Base-by-base conservation (phyloP, 2,797 vertebrate genomes). In the Gymnothorax javanicus region DNA sequence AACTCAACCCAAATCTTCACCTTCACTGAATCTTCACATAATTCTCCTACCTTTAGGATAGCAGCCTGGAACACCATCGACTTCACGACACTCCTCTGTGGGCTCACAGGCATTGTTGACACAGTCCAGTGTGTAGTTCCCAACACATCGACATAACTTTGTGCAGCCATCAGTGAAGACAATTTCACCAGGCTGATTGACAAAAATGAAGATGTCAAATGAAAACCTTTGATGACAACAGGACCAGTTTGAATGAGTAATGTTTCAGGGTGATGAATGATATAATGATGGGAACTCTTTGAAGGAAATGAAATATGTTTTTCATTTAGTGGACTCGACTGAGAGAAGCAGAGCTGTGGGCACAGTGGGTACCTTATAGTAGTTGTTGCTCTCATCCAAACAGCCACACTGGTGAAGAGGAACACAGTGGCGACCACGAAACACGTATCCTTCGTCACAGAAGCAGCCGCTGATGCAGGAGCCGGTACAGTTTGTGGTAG, bases 361-460 rank as follows among this genome's bases (percentile, higher is more conserved):
- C 67, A n/a, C 11, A 27, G 0, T 2, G 23, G 23, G 11, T 7
- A 97, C 96, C 95, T 96, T 90, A 73, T 95, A 96, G 89, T 95
- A 95, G 87, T 94, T 95, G 84, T 95, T 93, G 0, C 94, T 4
- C 23, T 93, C 91, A 85, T 96, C 94, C 90, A 95, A 88, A 86
- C 96, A 97, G 58, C 92, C 91, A 88, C 96, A 97, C 88, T 92
- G 92, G 20, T 96, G 94, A 50, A 94, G 86, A 0, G 90, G 94
- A 71, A 96, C 91, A 86, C 96, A 97, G 20, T 7, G 90, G 3
- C 69, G 86, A 9, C 93, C 93, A n/a, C 91, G 93, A 86, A 96
- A 95, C 90, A 97, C 91, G 89, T 93, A 96, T 8, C 96, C 96
- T n/a, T 94, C 93, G 88, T 96, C 94, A 83, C 96, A 97, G 93